Base-by-base conservation (phyloP, 2,888 invertebrate genomes). In the Endotricha flammealis region DNA sequence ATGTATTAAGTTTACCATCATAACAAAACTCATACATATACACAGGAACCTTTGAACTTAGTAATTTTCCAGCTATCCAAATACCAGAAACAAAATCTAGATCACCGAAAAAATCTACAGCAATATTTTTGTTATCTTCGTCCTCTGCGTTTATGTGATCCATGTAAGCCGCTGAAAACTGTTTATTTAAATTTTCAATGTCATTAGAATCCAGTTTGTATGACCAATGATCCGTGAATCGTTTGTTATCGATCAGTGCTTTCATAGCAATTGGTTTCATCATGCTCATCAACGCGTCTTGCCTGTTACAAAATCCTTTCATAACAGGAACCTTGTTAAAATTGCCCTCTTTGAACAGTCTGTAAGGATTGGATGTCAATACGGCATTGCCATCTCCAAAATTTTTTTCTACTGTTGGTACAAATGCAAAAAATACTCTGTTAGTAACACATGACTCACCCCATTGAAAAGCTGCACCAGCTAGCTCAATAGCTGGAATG, bases 301-400 rank as follows among this genome's bases (percentile, higher is more conserved):
- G 88, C 1, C 59, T 67, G 1, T 74, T 67, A 39, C 78, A 85
- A 43, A 87, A 86, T 10, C 88, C 88, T 63, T 79, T 76, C 10
- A 88, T 66, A 1, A 77, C 48, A 0, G 88, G 87, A 12, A 88
- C 77, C 12, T 64, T 57, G 5, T 64, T 52, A 29, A 75, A 69
- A 22, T 64, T 60, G n/a, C 72, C 73, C 32, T 68, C 53, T 40
- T 70, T 68, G 29, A 87, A 37, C 16, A 79, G 32, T 12, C 55
- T 79, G 48, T 57, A 89, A 43, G 50, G 90, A 71, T 17, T 41
- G 2, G 50, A 43, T 2, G 56, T 65, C 31, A 68, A 42, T 39
- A 72, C 66, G 13, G 64, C 57, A 13, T 65, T 56, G 9, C 44
- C 57, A 35, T 53, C 57, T 2, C 51, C 63, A 35, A 61, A 64